A percentile compares a stretch with the other conserved stretches of the same genome.
phyloP scores from a whole-genome alignment of 64 coral and sea anemone species.

The Montipora sp. region DNA sequence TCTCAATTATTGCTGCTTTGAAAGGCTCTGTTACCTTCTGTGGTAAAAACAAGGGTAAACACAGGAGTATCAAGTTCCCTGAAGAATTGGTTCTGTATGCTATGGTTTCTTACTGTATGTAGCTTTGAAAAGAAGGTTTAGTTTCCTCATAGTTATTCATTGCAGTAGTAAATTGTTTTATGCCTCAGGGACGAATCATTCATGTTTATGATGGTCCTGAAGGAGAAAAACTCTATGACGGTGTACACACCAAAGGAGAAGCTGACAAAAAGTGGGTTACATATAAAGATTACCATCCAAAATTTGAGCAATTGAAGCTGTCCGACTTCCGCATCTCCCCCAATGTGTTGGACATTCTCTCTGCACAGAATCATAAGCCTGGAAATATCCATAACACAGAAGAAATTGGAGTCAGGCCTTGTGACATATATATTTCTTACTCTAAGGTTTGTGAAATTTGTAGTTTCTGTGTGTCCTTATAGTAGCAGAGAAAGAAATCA shows the following conservation, averaged over 20 bases:
- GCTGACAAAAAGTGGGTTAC: constrained; percentile 82
- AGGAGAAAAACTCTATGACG: constrained; percentile 70
- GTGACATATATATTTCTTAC: constrained; percentile 89
- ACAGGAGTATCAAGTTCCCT: too few species aligned
- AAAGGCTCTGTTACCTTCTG: too few species aligned
- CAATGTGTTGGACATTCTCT: constrained; percentile 84
- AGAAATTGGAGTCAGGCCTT: constrained; percentile 35
- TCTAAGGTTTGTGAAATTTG: constrained; percentile 62
- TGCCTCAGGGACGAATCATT: constrained; percentile 62
- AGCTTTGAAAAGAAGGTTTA: too few species aligned
- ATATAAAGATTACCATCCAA: constrained; percentile 47
- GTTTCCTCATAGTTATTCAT: too few species aligned
- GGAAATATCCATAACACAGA: constrained; percentile 13
- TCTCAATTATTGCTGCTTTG: too few species aligned
- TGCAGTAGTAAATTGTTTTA: neutral
- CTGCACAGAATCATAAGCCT: constrained; percentile 51
- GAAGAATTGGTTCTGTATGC: too few species aligned
- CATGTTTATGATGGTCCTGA: constrained; percentile 43
- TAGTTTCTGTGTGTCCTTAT: too few species aligned
- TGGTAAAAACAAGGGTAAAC: too few species aligned
- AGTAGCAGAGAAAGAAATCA: too few species aligned
- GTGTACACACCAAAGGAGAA: constrained; percentile 72
- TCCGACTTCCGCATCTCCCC: constrained; percentile 84
- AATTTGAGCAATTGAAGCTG: constrained; percentile 46
- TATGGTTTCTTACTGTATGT: too few species aligned